Conservation (phyloP, 2,797 vertebrate species). For the Sebastes matsubarae region DNA sequence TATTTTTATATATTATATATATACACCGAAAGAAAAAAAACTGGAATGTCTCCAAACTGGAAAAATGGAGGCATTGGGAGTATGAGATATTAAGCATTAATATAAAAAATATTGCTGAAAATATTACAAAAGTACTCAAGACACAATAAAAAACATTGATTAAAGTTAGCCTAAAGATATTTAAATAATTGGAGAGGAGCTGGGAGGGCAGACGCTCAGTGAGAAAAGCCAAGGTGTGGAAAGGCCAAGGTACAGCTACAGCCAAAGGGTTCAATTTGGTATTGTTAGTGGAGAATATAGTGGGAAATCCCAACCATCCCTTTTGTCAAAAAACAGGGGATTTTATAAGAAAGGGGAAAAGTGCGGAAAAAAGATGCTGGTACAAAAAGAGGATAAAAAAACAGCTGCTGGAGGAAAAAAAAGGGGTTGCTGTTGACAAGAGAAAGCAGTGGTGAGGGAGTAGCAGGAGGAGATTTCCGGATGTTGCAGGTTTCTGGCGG, state of each 20-base stretch:
- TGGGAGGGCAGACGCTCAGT: slow-evolving; percentile 12
- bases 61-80: background rate
- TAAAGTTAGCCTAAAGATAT: background rate
- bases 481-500: slow-evolving; percentile 33
- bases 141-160: slow-evolving; percentile 6
- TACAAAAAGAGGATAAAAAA: slow-evolving; percentile 35
- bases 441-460: slow-evolving; percentile 40
- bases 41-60: background rate
- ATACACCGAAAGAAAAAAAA: background rate
- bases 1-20: too few species aligned
- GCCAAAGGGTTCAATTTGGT: slow-evolving; percentile 22
- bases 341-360: slow-evolving; percentile 30
- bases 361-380: slow-evolving; percentile 11
- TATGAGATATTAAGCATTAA: background rate
- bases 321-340: slow-evolving; percentile 1
- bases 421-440: slow-evolving; percentile 32
- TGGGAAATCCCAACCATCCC: slow-evolving; percentile 27
- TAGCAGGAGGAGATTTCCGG: slow-evolving; percentile 31
- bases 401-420: slow-evolving; percentile 27
- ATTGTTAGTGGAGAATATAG: slow-evolving; percentile 32
- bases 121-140: background rate
- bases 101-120: slow-evolving; percentile 15
- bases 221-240: slow-evolving; percentile 32
- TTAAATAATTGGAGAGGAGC: background rate
- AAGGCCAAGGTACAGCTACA: slow-evolving; percentile 22